These are phyloP conservation scores for Rhagium mordax DNA, from an alignment of 2,888 invertebrate species.

Conservation along the genomic window DNA sequence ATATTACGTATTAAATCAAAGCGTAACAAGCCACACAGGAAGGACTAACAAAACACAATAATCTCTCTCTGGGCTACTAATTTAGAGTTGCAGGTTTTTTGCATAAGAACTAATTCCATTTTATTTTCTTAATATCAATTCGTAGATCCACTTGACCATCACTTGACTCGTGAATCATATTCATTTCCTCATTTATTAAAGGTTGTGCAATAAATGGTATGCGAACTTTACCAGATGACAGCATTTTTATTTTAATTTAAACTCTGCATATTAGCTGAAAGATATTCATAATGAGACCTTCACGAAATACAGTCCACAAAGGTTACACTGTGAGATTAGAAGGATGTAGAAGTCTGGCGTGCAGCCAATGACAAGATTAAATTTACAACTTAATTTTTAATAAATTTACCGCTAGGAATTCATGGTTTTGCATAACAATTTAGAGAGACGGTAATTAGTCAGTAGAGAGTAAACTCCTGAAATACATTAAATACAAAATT, in stretches of 20 bases:
- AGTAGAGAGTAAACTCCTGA: neutral
- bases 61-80: too few relatives aligned
- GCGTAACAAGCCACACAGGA: neutral
- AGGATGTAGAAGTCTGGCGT: constrained; percentile 23
- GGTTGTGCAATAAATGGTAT: constrained; percentile 17
- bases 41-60: neutral
- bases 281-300: constrained; percentile 27
- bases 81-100: neutral
- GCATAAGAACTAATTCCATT: neutral
- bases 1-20: neutral
- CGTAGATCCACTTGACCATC: neutral
- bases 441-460: neutral
- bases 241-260: constrained; percentile 14
- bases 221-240: constrained; percentile 7
- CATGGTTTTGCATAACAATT: constrained; percentile 5
- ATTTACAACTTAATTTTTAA: constrained; percentile 13
- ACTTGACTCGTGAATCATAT: constrained; percentile 27
- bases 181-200: constrained; percentile 28
- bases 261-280: constrained; percentile 2
- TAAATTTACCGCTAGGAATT: constrained; percentile 1
- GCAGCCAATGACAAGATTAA: constrained; percentile 28
- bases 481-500: neutral
- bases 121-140: neutral
- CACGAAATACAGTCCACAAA: constrained; percentile 27
- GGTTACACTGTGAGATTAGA: constrained; percentile 26